A percentile compares a stretch with the other conserved stretches of the same genome.
phyloP scores from a whole-genome alignment of 2,113 vertebrate species.

The Pachyramphus minor region DNA sequence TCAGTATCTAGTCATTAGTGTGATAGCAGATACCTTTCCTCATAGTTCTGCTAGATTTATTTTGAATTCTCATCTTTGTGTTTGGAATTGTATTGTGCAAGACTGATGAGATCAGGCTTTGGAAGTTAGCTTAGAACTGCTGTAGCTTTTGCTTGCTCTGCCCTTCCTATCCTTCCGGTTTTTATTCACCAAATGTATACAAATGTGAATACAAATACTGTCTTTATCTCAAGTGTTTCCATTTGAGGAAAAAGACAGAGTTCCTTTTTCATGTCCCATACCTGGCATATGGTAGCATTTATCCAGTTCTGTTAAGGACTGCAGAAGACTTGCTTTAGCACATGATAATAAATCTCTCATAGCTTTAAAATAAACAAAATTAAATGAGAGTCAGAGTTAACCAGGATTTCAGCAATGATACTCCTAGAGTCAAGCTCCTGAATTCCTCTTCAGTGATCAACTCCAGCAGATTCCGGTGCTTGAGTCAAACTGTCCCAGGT shows the following conservation, averaged over 20 bases:
- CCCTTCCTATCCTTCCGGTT: slow-evolving; percentile 61
- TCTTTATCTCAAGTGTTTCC: background rate
- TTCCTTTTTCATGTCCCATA: background rate
- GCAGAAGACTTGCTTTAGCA: background rate
- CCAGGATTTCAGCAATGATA: background rate
- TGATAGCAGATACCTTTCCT: background rate
- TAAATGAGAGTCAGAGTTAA: background rate
- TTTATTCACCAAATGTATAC: slow-evolving; percentile 49
- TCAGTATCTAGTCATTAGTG: background rate
- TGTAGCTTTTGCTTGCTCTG: slow-evolving; percentile 20
- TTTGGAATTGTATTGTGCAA: slow-evolving; percentile 25
- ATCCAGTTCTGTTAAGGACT: background rate
- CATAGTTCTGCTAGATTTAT: background rate
- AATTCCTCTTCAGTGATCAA: background rate
- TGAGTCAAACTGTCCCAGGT: background rate
- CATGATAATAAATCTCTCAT: background rate
- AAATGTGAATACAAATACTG: slow-evolving; percentile 26
- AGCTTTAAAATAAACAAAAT: background rate
- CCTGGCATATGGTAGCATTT: background rate
- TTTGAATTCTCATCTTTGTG: slow-evolving; percentile 27
- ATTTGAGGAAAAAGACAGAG: background rate
- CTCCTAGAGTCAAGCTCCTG: background rate
- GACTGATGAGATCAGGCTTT: slow-evolving; percentile 31
- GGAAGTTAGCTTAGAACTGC: background rate
- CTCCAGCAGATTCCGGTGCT: background rate